A percentile compares a stretch with the other conserved stretches of the same genome.
phyloP scores from a whole-genome alignment of 92 coral and sea anemone genomes.

The Paramuricea clavata region DNA sequence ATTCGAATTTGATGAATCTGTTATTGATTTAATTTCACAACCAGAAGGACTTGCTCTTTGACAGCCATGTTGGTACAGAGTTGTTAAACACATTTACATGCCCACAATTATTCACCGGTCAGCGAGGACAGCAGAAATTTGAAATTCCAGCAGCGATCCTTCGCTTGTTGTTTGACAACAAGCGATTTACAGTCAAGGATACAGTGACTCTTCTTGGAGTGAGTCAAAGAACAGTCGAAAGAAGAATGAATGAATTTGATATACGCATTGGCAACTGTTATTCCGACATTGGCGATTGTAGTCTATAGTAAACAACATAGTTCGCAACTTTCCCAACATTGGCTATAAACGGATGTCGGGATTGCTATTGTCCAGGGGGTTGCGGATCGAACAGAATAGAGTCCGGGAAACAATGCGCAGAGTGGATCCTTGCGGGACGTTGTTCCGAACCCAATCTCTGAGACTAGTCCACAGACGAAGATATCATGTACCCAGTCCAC shows the following conservation, averaged over 20 bases:
- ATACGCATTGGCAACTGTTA: constrained; percentile 13
- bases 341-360: constrained; percentile 64
- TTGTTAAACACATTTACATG: background rate
- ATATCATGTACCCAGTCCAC: constrained; percentile 62
- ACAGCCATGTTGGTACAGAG: background rate
- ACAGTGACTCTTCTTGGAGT: constrained; percentile 47
- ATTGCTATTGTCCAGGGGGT: constrained; percentile 47
- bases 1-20: background rate
- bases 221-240: constrained; percentile 43
- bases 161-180: no score
- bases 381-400: constrained; percentile 56
- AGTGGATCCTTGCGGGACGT: constrained; percentile 50
- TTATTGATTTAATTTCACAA: background rate
- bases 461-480: constrained; percentile 51
- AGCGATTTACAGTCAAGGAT: constrained; percentile 36
- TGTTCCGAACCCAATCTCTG: constrained; percentile 51
- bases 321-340: constrained; percentile 57
- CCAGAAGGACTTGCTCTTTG: background rate
- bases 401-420: constrained; percentile 56
- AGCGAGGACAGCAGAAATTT: constrained; percentile 47
- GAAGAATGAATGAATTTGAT: constrained; percentile 55
- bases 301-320: constrained; percentile 40
- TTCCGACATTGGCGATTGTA: constrained; percentile 44
- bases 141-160: constrained; percentile 27
- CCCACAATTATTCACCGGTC: constrained; percentile 22